phyloP scores from a whole-genome alignment of 2,113 vertebrate genomes.

The Thymallus thymallus region DNA sequence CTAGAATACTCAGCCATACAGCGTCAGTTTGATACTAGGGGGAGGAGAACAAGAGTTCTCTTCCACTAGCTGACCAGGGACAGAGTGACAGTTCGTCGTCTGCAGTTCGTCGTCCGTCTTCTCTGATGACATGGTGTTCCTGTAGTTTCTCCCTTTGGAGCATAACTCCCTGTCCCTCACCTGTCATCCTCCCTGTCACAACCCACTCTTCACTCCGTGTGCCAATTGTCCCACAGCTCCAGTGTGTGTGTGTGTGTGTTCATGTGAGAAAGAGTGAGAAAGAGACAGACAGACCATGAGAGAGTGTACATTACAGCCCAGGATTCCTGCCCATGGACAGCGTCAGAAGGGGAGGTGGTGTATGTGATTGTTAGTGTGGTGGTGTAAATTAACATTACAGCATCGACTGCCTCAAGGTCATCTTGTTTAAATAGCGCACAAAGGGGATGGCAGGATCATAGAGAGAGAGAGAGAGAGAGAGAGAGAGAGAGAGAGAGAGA shows the following conservation, averaged over 20 bases:
- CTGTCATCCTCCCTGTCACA: too few relatives aligned
- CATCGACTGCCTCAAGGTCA: neutral
- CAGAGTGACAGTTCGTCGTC: too few relatives aligned
- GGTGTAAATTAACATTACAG: neutral
- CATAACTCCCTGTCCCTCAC: too few relatives aligned
- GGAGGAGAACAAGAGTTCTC: too few relatives aligned
- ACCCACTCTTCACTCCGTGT: neutral
- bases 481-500: neutral
- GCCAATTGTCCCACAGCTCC: neutral
- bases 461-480: neutral
- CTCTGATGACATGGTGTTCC: too few relatives aligned
- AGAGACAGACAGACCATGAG: neutral
- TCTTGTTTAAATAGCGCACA: neutral
- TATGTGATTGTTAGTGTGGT: slow-evolving; percentile 1
- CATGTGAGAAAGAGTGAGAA: neutral
- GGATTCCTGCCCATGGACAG: neutral
- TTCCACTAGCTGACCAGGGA: too few relatives aligned
- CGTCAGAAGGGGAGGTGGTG: neutral
- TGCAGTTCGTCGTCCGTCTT: too few relatives aligned
- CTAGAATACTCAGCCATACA: too few relatives aligned
- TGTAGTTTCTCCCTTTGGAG: too few relatives aligned
- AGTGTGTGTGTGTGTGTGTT: neutral
- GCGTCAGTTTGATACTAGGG: too few relatives aligned
- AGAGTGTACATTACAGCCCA: neutral
- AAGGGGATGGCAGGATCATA: neutral